Evolutionary conservation across 2,797 vertebrate genomes (phyloP), one percentile per base, ranked within the genome.

Genomic region (Hydrocynus forskahlii): DNA sequence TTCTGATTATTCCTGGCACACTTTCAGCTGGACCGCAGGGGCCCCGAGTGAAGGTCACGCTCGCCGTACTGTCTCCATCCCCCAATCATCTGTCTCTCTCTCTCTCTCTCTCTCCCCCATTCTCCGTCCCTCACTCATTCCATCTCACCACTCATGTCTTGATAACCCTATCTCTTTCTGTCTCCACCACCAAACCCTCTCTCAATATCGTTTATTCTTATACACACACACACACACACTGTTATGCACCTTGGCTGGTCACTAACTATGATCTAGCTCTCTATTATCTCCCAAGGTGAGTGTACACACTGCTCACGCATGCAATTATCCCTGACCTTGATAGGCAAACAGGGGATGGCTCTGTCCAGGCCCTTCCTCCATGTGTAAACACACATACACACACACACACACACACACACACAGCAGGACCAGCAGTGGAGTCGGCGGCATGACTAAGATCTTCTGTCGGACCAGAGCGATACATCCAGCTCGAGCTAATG

Each of bases 1-100:
- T 90, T 88, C 89, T 94, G 91, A 94, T 93, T 94, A 93, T 93
- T 93, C 92, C 88, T 79, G 91, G 92, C 92, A 88, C 89, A 77
- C 84, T 90, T 89, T 81, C 78, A 87, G 87, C 84, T 40, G 57
- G 69, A 86, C 89, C 89, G 80, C 89, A 71, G 81, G 76, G 78
- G 68, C 83, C 59, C 67, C 43, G 72, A 84, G 88, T 90, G 89
- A 92, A 92, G 93, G 91, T 93, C 90, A 92, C 81, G 84, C 38
- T 8, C 62, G 50, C 71, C 17, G n/a, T 14, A 69, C 43, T 10
- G n/a, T 69, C 66, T 69, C 40, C 21, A 50, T 50, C 48, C 71
- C 21, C 68, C 48, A 21, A 10, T 3, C 3, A 3, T 29, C 29
- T 29, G 1, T 29, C 52, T 13, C 63, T 52, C 62, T 64, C 38